These are phyloP conservation scores for Aegypius monachus DNA, from an alignment of 2,113 vertebrate genomes.

Conservation along the genomic window DNA sequence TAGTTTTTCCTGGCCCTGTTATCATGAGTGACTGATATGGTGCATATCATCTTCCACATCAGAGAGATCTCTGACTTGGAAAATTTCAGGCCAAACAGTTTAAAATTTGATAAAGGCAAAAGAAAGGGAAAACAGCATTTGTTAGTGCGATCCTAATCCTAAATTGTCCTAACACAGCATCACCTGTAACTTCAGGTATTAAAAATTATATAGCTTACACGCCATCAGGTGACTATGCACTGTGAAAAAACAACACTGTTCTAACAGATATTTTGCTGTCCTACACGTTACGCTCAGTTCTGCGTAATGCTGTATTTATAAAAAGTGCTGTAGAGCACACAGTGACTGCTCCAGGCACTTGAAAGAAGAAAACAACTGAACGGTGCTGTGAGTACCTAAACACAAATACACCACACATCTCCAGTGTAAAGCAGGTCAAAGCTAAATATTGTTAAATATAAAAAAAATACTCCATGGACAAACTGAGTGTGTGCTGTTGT, in stretches of 20 bases:
- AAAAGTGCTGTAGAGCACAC: not conserved
- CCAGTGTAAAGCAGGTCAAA: not conserved
- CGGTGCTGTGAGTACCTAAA: not conserved
- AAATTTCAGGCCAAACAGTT: not conserved
- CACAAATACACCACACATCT: not conserved
- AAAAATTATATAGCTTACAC: not conserved
- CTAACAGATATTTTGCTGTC: not conserved
- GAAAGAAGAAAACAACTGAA: not conserved
- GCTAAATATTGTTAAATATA: not conserved
- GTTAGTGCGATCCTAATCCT: not conserved
- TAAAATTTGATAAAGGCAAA: not conserved
- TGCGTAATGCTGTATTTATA: not conserved
- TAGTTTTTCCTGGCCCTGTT: not conserved
- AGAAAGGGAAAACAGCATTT: not conserved
- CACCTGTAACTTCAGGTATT: not conserved
- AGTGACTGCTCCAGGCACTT: not conserved
- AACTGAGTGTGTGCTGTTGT: not conserved
- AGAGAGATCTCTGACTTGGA: not conserved
- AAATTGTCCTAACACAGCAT: not conserved
- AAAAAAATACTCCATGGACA: not conserved
- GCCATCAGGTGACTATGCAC: rapidly evolving
- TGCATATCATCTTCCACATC: not conserved
- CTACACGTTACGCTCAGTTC: not conserved
- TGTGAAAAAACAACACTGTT: not conserved
- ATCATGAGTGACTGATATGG: not conserved